Conservation (phyloP, 2,797 vertebrate species). For the Remorina albescens region DNA sequence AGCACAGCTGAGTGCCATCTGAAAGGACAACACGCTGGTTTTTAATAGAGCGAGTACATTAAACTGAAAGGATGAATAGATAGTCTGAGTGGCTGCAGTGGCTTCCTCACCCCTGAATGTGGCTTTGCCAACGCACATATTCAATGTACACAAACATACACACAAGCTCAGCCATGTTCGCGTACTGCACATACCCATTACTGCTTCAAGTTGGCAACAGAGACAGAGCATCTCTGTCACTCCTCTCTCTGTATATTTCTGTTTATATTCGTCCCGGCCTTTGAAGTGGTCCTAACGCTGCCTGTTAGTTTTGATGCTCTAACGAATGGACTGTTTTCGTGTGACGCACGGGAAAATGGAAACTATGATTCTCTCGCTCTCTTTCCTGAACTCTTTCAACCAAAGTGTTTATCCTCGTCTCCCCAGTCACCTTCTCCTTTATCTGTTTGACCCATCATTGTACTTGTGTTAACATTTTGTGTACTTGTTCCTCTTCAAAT, state of each 20-base stretch:
- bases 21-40: neutral
- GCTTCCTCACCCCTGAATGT: neutral
- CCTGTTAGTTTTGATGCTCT: slow-evolving; percentile 74
- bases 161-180: slow-evolving; percentile 25
- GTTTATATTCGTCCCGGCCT: slow-evolving; percentile 67
- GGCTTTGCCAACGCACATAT: slow-evolving; percentile 19
- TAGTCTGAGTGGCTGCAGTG: neutral
- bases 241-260: slow-evolving; percentile 63
- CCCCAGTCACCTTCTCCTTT: slow-evolving; percentile 43
- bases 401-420: slow-evolving; percentile 33
- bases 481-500: slow-evolving; percentile 26
- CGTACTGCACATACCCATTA: slow-evolving; percentile 30
- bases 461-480: slow-evolving; percentile 16
- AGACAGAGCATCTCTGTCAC: slow-evolving; percentile 69
- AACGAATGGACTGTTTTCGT: slow-evolving; percentile 77
- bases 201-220: slow-evolving; percentile 46
- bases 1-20: neutral
- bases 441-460: slow-evolving; percentile 29
- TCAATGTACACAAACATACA: slow-evolving; percentile 34
- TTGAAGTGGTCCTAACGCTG: slow-evolving; percentile 75
- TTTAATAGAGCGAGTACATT: neutral
- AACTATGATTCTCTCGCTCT: slow-evolving; percentile 63
- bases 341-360: slow-evolving; percentile 75
- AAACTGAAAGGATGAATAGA: slow-evolving; percentile 14
- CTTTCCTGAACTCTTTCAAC: slow-evolving; percentile 29